Conservation (phyloP, 2,888 invertebrate genomes). For the Rhopalosiphum nymphaeae region DNA sequence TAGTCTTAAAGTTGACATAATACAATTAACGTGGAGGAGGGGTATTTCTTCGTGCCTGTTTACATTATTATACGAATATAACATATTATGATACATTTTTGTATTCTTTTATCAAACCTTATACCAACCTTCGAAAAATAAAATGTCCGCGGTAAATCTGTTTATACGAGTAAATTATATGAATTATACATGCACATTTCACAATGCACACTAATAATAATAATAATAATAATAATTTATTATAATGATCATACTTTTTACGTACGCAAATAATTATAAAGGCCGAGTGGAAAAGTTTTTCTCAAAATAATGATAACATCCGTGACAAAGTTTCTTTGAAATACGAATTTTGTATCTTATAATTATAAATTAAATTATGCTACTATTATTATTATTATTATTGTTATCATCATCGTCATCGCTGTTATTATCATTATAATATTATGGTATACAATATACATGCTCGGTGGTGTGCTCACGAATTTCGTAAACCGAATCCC, state of each 20-base stretch:
- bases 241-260: constrained; percentile 11
- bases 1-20: neutral
- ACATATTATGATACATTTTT: neutral
- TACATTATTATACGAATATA: neutral
- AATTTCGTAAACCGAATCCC: neutral
- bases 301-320: neutral
- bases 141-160: neutral
- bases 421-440: neutral
- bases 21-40: neutral
- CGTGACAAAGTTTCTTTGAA: neutral
- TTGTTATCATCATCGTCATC: neutral
- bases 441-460: neutral
- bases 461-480: neutral
- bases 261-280: neutral
- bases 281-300: neutral
- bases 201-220: neutral
- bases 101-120: neutral
- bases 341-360: neutral
- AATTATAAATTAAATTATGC: constrained; percentile 13
- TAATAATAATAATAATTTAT: neutral
- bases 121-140: neutral
- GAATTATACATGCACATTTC: neutral
- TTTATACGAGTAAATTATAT: neutral
- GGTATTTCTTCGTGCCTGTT: neutral
- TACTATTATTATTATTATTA: neutral